Conservation (phyloP, 2,888 invertebrate genomes). For the Hofmannophila pseudospretella region DNA sequence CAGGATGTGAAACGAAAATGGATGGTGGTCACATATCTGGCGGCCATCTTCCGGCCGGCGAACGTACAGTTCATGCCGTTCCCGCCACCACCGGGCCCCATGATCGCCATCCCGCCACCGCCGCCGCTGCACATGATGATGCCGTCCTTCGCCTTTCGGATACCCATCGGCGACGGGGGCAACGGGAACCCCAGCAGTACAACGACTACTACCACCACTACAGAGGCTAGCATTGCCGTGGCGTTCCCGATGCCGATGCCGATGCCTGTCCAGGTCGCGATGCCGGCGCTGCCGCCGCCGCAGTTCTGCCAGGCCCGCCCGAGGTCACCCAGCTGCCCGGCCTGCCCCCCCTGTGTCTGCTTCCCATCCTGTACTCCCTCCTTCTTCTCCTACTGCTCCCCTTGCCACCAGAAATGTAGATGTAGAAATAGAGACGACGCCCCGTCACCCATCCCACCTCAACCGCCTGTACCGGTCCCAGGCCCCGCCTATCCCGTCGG, state of each 20-base stretch:
- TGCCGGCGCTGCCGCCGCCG: conserved; percentile 14
- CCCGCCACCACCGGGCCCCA: conserved; percentile 11
- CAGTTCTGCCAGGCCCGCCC: neutral
- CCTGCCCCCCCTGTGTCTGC: conserved; percentile 59
- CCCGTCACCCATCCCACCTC: neutral
- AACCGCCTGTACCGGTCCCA: neutral
- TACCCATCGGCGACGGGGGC: neutral
- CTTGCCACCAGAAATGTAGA: conserved; percentile 54
- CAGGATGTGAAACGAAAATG: conserved; percentile 21
- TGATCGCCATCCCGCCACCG: conserved; percentile 10
- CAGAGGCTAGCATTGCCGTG: conserved; percentile 1
- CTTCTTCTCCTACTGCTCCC: conserved; percentile 57
- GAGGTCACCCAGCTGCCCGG: conserved; percentile 33
- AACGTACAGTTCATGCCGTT: conserved; percentile 23
- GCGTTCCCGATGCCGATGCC: neutral
- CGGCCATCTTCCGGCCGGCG: conserved; percentile 11
- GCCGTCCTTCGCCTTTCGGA: neutral
- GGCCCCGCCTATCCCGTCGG: neutral
- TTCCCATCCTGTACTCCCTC: conserved; percentile 54
- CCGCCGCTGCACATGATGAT: neutral
- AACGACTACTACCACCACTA: neutral
- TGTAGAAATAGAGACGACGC: conserved; percentile 29
- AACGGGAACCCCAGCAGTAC: no score
- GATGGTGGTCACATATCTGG: conserved; percentile 16
- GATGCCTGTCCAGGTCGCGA: conserved; percentile 9